These are phyloP conservation scores for Danaus melanippus DNA, from an alignment of 1,140 invertebrate species.

Conservation along the genomic window DNA sequence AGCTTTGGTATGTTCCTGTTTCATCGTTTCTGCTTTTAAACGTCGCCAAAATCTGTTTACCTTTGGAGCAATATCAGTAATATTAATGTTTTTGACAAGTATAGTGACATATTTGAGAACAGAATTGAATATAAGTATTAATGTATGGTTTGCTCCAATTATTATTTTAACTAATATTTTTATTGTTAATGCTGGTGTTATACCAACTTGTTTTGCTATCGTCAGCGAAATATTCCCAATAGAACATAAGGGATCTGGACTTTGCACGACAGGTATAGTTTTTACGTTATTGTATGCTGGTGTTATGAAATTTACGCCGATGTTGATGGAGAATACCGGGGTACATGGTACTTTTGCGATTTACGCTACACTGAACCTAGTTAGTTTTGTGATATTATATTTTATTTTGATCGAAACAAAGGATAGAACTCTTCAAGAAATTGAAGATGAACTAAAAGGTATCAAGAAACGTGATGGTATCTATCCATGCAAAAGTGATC, in stretches of 20 bases:
- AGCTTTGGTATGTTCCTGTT: constrained; percentile 25
- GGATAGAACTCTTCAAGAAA: constrained; percentile 41
- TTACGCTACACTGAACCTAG: constrained; percentile 20
- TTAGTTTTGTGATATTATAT: constrained; percentile 28
- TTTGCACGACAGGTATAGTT: constrained; percentile 25
- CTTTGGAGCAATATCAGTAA: constrained; percentile 20
- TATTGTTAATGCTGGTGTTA: constrained; percentile 29
- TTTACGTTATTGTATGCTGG: constrained; percentile 29
- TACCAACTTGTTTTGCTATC: constrained; percentile 32
- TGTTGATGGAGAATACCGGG: constrained; percentile 27
- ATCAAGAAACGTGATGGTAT: constrained; percentile 8
- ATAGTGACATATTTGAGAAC: constrained; percentile 21
- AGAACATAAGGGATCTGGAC: constrained; percentile 31
- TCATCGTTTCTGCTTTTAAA: constrained; percentile 26
- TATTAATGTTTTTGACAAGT: constrained; percentile 33
- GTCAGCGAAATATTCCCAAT: constrained; percentile 39
- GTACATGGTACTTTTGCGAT: constrained; percentile 31
- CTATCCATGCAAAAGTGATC: background rate
- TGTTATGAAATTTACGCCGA: constrained; percentile 31
- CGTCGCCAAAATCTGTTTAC: constrained; percentile 30
- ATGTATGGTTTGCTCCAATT: constrained; percentile 22
- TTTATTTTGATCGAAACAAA: constrained; percentile 42
- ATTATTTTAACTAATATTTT: constrained; percentile 32
- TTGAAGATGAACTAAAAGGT: constrained; percentile 39
- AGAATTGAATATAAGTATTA: background rate